These are phyloP conservation scores for Neotoma lepida DNA, from an alignment of 2,113 vertebrate species.

Conservation along the genomic window DNA sequence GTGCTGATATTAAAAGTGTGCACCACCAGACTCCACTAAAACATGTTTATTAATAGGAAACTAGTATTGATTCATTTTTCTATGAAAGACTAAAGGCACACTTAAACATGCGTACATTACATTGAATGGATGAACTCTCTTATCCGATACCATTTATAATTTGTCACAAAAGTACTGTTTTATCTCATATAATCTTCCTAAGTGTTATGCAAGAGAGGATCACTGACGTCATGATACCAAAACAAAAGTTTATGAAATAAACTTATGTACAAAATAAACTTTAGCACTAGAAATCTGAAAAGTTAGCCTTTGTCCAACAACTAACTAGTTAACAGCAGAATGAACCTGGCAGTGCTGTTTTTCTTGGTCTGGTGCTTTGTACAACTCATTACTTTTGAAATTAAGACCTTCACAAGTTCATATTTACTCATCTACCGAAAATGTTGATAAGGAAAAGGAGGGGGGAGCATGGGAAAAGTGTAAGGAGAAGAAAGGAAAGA, in stretches of 20 bases:
- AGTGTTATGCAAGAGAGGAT: constrained; percentile 44
- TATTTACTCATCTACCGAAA: constrained; percentile 23
- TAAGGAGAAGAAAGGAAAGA: not conserved
- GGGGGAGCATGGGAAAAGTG: not conserved
- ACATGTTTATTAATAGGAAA: not conserved
- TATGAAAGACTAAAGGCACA: not conserved
- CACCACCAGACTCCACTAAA: not conserved
- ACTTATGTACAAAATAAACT: constrained; percentile 50
- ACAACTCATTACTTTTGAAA: not conserved
- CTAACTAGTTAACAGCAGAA: not conserved
- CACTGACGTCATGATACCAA: not conserved
- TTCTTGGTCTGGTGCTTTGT: constrained; percentile 48
- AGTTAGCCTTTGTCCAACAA: constrained; percentile 25
- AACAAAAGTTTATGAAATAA: constrained; percentile 36
- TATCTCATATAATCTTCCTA: constrained; percentile 17
- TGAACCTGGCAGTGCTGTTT: not conserved
- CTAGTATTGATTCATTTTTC: constrained; percentile 18
- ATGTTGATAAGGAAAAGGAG: constrained; percentile 12
- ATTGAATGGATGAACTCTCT: not conserved
- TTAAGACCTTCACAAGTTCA: constrained; percentile 24
- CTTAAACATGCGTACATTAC: not conserved
- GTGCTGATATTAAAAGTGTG: not conserved
- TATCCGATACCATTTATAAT: constrained; percentile 29
- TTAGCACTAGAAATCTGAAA: constrained; percentile 39
- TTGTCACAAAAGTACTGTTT: constrained; percentile 34